Evolutionary conservation across 2,888 invertebrate genomes (phyloP), one percentile per base, ranked within the genome.

Genomic region (Antheraea assamensis): DNA sequence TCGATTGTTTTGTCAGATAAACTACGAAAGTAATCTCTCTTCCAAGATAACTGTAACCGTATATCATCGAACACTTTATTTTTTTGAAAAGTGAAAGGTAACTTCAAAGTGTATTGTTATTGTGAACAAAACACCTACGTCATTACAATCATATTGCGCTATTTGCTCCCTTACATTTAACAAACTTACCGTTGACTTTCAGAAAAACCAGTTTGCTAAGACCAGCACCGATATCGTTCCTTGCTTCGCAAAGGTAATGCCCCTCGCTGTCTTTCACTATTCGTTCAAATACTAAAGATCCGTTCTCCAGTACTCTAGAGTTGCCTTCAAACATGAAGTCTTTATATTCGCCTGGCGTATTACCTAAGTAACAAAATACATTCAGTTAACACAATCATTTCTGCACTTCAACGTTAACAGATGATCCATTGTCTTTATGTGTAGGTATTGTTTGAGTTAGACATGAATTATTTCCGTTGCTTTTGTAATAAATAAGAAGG

Each of bases 171-270:
- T 27, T 27, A 61, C 3, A 15, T 61, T 27, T 61, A 58, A 24
- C 2, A 68, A 68, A 92, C 96, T 95, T 94, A 98, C 98, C 98
- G 88, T 98, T 98, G 73, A 98, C 98, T 95, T 98, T 98, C 74
- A 98, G 93, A 88, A 97, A 97, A 81, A 98, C 97, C 73, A 98
- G 97, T 93, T 98, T 98, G 95, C 98, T 98, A 75, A 98, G 96
- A 19, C 98, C 98, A 24, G 97, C 97, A 1, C 98, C 98, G 78
- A 99, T 98, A 80, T 97, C 97, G 88, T 99, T 99, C 83, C 97
- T 97, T n/a, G 98, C 98, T 87, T 98, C 98, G 90, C 99, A 99
- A 73, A 98, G 95, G 89, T 98, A 98, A 89, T 98, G 97, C 0
- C 98, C 98, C 91, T 98, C 98, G 87, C 97, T 97, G 84, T 97